Base-by-base conservation (phyloP, 2,797 vertebrate genomes). In the Odontamblyopus rebecca region DNA sequence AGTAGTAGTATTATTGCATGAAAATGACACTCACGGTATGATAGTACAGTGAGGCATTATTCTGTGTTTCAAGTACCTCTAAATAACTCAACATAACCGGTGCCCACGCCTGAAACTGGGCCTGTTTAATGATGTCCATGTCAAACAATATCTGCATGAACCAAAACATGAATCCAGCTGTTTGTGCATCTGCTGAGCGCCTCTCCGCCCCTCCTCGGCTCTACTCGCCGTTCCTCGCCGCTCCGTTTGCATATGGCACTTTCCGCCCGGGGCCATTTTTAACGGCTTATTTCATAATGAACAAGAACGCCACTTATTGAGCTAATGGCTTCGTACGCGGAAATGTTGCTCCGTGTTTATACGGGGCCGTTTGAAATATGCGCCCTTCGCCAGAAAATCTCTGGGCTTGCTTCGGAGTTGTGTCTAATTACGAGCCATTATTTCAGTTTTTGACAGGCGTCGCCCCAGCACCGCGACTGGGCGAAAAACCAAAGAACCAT, bases 131-230 rank as follows among this genome's bases (percentile, higher is more conserved):
- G 86, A 89, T 86, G 81, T 44, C 57, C 19, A 81, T 89, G 89
- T 91, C 88, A 89, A 91, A 91, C 91, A 88, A 85, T 76, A 83
- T 83, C 81, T 81, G 79, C 82, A 48, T 84, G 82, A 85, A 88
- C 74, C 67, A 77, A 84, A 86, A 87, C 86, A 85, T 51, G 78
- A 72, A 85, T 90, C 83, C 90, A 92, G 90, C 90, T 91, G 89
- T 88, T 90, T 12, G 84, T 50, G 83, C 86, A 90, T 89, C 89
- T 90, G 90, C 77, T 86, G 79, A 63, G 85, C 84, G 74, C 65
- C n/a, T 76, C 73, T 61, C 78, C 70, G 84, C 82, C 84, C 85
- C 80, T 68, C 75, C 72, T 75, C 68, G 27, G 72, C 68, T 7
- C 35, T 9, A 7, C 35, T 38, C 73, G 84, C 82, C 84, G 85